Evolutionary conservation across 2,113 vertebrate species (phyloP), one percentile per base, ranked within the genome.

Genomic region (Cariama cristata): DNA sequence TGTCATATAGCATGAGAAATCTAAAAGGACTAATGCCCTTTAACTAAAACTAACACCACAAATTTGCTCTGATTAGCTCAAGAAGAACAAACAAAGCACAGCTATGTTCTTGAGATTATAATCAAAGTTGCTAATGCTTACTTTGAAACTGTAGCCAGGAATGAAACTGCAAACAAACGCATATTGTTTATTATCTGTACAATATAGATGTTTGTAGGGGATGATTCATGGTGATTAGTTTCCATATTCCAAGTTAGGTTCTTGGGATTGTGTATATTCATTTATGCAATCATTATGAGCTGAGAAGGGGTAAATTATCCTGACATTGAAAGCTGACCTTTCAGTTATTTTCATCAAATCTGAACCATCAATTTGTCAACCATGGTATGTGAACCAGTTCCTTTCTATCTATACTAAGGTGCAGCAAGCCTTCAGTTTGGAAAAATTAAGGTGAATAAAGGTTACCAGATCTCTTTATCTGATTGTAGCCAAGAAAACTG

Each of bases 391-490:
- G 55, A 92, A 49, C 32, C 30, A 44, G 47, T 86, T 80, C 47
- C 9, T 17, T 76, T 89, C 55, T 62, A 32, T 69, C 52, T 79
- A 30, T 30, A 76, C 32, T 55, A 67, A 94, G 63, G 60, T 91
- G 33, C 26, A 93, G 59, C 26, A 88, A 73, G 53, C 68, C 67
- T 92, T 95, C 86, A 75, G 38, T 86, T 94, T 94, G 76, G 76
- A 95, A 93, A 95, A 81, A 85, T 47, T 77, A 96, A 95, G 81
- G 92, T 94, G 92, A 96, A 69, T 56, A 96, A 96, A 88, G 82
- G 90, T 90, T 82, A 90, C 38, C 53, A 95, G 80, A 86, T 86
- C 67, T 75, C 85, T 97, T 91, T 92, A 69, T 80, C 63, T 83
- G 92, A 90, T 82, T 95, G 90, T 75, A 82, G 75, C 76, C 52